Conservation (phyloP, 2,888 invertebrate genomes). For the Ectemnius cavifrons region DNA sequence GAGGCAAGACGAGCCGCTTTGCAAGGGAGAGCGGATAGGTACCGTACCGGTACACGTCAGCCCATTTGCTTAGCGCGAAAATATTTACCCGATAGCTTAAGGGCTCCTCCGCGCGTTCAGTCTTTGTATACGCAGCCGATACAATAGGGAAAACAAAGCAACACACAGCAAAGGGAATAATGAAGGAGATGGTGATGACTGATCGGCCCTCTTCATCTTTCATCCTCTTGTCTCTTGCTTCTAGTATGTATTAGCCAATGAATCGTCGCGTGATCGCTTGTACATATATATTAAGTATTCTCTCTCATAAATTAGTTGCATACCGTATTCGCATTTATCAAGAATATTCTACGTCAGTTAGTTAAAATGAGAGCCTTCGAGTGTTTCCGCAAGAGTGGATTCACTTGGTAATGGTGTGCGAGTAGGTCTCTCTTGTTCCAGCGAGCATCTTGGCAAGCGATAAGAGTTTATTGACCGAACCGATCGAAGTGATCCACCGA, state of each 20-base stretch:
- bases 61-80: constrained; percentile 46
- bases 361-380: too few species aligned
- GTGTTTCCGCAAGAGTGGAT: too few species aligned
- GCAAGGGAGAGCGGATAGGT: too few species aligned
- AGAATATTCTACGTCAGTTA: too few species aligned
- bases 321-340: too few species aligned
- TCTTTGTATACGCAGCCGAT: constrained; percentile 56
- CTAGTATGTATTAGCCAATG: too few species aligned
- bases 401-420: background rate
- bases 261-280: too few species aligned
- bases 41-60: background rate
- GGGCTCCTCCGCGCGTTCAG: constrained; percentile 42
- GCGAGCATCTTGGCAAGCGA: constrained; percentile 29
- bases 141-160: constrained; percentile 37
- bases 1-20: too few species aligned
- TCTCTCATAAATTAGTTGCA: too few species aligned
- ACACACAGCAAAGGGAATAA: constrained; percentile 48
- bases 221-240: too few species aligned
- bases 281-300: too few species aligned
- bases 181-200: constrained; percentile 27
- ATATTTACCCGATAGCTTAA: constrained; percentile 64
- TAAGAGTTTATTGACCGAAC: constrained; percentile 62
- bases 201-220: too few species aligned
- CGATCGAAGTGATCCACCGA: constrained; percentile 45
- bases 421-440: constrained; percentile 6